Evolutionary conservation across 2,888 invertebrate genomes (phyloP).

Genomic region (Chamaedrilus cognettii): DNA sequence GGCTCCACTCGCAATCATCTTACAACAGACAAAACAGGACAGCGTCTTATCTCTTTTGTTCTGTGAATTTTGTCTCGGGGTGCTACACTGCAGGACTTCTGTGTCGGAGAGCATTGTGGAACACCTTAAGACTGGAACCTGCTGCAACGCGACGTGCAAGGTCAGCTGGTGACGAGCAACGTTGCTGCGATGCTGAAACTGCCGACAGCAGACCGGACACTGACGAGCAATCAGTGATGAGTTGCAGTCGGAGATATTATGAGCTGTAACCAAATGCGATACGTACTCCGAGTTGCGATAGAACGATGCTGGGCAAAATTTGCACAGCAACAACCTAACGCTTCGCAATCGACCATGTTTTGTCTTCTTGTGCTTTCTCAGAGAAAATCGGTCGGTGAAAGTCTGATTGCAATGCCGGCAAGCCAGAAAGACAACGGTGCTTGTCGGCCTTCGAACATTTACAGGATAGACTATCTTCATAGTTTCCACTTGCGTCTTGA

Average conservation of each 20-base stretch:
- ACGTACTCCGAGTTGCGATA: conserved; percentile 8
- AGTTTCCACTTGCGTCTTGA: conserved; percentile 11
- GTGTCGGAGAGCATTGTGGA: not conserved
- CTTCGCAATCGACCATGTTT: not conserved
- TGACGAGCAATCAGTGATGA: not conserved
- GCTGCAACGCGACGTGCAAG: conserved; percentile 26
- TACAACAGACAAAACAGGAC: conserved; percentile 29
- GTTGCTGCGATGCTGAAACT: conserved; percentile 28
- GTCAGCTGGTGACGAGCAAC: conserved; percentile 25
- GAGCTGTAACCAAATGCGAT: conserved; percentile 7
- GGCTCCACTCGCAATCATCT: not conserved
- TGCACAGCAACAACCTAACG: conserved; percentile 13
- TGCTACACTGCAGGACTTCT: not conserved
- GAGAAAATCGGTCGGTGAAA: not conserved
- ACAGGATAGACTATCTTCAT: conserved; percentile 13
- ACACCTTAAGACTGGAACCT: conserved; percentile 13
- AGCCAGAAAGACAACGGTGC: not conserved
- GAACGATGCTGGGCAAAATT: conserved; percentile 9
- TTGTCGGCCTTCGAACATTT: not conserved
- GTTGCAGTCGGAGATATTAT: not conserved
- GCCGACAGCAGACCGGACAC: conserved; percentile 30
- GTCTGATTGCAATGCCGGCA: conserved; percentile 6
- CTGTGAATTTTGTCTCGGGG: no score
- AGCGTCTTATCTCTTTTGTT: not conserved
- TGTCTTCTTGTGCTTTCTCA: conserved; percentile 3